These are phyloP conservation scores for Drosophila athabasca DNA, from an alignment of 1,140 invertebrate species.

Conservation along the genomic window DNA sequence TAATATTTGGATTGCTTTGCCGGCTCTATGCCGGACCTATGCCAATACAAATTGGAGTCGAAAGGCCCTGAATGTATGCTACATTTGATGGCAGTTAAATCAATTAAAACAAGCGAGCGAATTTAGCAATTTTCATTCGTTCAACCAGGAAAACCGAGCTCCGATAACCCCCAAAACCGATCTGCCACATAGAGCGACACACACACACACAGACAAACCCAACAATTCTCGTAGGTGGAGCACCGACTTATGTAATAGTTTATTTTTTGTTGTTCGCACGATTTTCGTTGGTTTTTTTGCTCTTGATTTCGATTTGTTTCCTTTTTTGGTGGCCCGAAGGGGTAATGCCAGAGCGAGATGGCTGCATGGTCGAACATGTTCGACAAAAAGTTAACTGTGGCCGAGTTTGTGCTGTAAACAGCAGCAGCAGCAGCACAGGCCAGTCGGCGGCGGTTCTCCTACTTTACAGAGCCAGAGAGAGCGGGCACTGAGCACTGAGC, in stretches of 20 bases:
- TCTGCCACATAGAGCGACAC: conserved; percentile 37
- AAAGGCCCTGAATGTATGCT: conserved; percentile 31
- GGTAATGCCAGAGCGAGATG: conserved; percentile 62
- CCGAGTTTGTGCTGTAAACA: conserved; percentile 62
- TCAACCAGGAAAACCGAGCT: conserved; percentile 36
- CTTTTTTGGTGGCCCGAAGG: conserved; percentile 14
- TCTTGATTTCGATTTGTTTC: conserved; percentile 14
- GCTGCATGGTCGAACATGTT: conserved; percentile 63
- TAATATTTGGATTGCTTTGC: conserved; percentile 27
- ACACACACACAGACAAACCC: conserved; percentile 27
- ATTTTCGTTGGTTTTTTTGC: conserved; percentile 32
- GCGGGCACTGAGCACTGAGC: neutral
- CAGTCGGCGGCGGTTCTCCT: neutral
- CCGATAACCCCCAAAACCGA: conserved; percentile 31
- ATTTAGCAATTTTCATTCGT: conserved; percentile 68
- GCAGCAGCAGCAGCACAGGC: conserved; percentile 56
- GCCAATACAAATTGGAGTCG: neutral
- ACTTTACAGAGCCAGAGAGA: neutral
- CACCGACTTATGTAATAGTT: conserved; percentile 74
- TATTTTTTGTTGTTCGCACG: conserved; percentile 58
- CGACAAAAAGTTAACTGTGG: conserved; percentile 65
- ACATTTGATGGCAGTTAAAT: conserved; percentile 40
- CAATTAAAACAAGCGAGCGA: conserved; percentile 67
- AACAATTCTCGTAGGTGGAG: conserved; percentile 65
- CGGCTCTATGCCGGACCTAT: conserved; percentile 13